Base-by-base conservation (phyloP, 2,113 vertebrate species). In the Tychaedon coryphoeus region DNA sequence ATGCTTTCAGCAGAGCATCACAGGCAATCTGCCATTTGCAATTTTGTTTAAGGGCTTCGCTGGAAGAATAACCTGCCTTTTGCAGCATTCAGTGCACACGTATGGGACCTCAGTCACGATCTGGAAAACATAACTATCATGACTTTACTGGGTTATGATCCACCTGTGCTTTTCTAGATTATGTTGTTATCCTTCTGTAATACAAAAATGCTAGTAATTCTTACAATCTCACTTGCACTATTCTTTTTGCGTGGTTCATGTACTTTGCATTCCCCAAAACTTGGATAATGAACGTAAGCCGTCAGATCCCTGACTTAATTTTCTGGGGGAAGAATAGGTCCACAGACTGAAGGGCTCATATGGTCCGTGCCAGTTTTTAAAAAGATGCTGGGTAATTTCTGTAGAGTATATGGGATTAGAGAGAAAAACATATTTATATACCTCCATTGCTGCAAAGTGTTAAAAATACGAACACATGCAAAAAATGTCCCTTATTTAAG, bases 401-500 rank as follows among this genome's bases (percentile, higher is more conserved):
- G 11, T 43, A 14, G 28, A 57, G 8, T 82, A 23, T 40, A 43
- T 20, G 23, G 2, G 7, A 74, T 14, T 65, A 69, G 6, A 64
- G n/a, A 48, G 25, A 57, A 84, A 77, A 84, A 87, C n/a, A 20
- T 8, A 34, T 34, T 53, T 66, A 8, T 38, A 9, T 48, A 42
- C 5, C 7, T 47, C 6, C 19, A 4, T 40, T 1, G 0, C 26
- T 82, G 8, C 5, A 13, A 71, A 81, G 5, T 0, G 0, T 74
- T 70, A 29, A 64, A 83, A 19, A 45, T 1, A 1, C 13, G 8
- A 25, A 40, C 4, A 28, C 28, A 42, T 19, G 20, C 29, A 10
- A 12, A 70, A 28, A 28, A 18, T 0, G 4, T 79, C 7, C 7
- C 11, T 14, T 36, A 36, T 81, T 91, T 80, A 83, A 51, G 8